phyloP scores from a whole-genome alignment of 2,113 vertebrate genomes.

The Lophochroa leadbeateri region DNA sequence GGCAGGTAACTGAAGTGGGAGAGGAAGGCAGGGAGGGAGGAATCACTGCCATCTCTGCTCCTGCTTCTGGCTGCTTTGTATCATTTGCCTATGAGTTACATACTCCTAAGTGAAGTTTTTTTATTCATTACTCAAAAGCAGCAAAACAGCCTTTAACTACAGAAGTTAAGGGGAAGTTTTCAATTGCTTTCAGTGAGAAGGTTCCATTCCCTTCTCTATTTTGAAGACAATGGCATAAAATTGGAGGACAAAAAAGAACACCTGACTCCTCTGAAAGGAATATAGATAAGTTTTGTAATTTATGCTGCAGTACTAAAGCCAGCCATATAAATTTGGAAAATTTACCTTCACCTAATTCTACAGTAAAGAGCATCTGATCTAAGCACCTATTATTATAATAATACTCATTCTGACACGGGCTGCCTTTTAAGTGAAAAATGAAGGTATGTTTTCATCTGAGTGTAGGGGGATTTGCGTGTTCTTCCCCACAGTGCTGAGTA shows the following conservation, averaged over 20 bases:
- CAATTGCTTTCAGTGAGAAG: background rate
- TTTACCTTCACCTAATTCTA: background rate
- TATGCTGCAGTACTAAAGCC: background rate
- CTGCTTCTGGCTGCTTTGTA: background rate
- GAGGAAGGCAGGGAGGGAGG: background rate
- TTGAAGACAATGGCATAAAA: conserved; percentile 20
- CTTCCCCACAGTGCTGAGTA: background rate
- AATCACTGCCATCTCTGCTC: background rate
- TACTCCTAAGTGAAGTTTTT: background rate
- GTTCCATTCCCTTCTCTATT: background rate
- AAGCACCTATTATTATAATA: background rate
- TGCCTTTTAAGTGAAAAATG: conserved; percentile 17
- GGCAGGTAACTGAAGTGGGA: background rate
- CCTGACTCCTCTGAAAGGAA: background rate
- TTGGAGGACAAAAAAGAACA: background rate
- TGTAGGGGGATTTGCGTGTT: background rate
- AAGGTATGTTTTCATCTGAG: background rate
- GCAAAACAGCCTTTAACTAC: background rate
- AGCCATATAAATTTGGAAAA: background rate
- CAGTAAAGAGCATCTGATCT: background rate
- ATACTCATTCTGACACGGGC: background rate
- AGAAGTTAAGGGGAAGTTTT: conserved; percentile 1
- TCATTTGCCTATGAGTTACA: background rate
- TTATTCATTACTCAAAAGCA: background rate
- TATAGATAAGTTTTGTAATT: background rate